Percentiles rank a stretch among this genome's conserved stretches.
phyloP scores from a whole-genome alignment of 1,140 invertebrate species.

The Bradysia coprophila region DNA sequence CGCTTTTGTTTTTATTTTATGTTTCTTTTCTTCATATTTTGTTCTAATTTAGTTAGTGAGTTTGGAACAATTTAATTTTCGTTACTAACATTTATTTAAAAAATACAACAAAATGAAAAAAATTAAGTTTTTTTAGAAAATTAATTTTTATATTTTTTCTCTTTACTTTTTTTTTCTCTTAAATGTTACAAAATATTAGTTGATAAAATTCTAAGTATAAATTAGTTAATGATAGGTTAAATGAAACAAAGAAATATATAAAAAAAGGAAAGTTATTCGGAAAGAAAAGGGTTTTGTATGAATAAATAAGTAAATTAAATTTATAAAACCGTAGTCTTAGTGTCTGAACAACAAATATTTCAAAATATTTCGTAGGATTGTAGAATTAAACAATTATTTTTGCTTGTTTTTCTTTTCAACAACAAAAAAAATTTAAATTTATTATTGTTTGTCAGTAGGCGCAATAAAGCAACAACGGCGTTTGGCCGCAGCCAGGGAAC shows the following conservation, averaged over 20 bases:
- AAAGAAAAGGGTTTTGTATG: too few species aligned
- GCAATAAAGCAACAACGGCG: constrained; percentile 34
- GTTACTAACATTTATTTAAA: too few species aligned
- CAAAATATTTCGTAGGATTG: neutral
- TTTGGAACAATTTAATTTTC: too few species aligned
- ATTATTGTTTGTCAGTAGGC: constrained; percentile 24
- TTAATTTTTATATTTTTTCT: too few species aligned
- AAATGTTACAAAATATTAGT: too few species aligned
- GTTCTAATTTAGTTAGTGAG: too few species aligned
- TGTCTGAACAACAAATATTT: neutral
- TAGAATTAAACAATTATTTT: neutral
- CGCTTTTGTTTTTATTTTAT: too few species aligned
- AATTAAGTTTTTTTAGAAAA: too few species aligned
- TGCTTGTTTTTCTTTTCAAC: neutral
- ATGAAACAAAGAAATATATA: neutral
- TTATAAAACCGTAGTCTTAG: neutral
- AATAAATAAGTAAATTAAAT: neutral
- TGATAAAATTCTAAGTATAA: neutral
- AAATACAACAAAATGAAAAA: too few species aligned
- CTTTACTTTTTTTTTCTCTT: too few species aligned
- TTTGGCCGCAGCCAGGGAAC: constrained; percentile 68
- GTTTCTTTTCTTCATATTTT: too few species aligned
- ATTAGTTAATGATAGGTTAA: neutral
- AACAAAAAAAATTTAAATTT: neutral
- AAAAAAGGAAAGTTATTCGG: neutral